Base-by-base conservation (phyloP, 1,140 invertebrate species). In the Rhagoletis pomonella region DNA sequence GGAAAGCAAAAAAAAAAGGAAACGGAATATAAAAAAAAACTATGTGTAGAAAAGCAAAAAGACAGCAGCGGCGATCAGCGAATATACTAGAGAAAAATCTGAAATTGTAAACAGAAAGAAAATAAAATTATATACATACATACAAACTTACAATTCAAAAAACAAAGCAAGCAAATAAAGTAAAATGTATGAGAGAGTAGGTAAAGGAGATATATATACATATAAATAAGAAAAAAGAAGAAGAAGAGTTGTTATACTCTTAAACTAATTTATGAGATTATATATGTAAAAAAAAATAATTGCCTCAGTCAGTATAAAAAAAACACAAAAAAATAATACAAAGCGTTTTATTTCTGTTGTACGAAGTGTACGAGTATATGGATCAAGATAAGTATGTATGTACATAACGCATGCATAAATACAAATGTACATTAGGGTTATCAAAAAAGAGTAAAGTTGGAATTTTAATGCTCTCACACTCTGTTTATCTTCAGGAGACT, bases 271-370 rank as follows among this genome's bases (percentile, higher is more conserved):
- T 92, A 91, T 91, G 91, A 91, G 90, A 90, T 90, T 91, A 90
- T 91, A 91, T 91, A 91, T 91, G 89, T 89, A 90, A 87, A 89
- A 87, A 88, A 86, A 92, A 90, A 86, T 90, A 92, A 88, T 84
- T 92, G 91, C 91, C 91, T 92, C 91, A 92, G 91, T 92, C 91
- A 92, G 91, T 92, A 92, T 92, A 92, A 92, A 92, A 89, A 86
- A 87, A 81, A 86, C 47, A 88, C 62, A 77, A 50, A 73, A 86
- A 84, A 50, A 50, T 50, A 81, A 55, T 47, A n/a, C 19, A 81
- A 19, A 17, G 73, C 42, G 73, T 73, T 73, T 73, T n/a, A 73
- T 73, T 73, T 73, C 64, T 12, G 19, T 1, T 65, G n/a, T 65
- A 29, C 29, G 29, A 29, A 29, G 29, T 29, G 29, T 29, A 29